Evolutionary conservation across 2,888 invertebrate species (phyloP), one percentile per base, ranked within the genome.

Genomic region (Clusia tigrina): DNA sequence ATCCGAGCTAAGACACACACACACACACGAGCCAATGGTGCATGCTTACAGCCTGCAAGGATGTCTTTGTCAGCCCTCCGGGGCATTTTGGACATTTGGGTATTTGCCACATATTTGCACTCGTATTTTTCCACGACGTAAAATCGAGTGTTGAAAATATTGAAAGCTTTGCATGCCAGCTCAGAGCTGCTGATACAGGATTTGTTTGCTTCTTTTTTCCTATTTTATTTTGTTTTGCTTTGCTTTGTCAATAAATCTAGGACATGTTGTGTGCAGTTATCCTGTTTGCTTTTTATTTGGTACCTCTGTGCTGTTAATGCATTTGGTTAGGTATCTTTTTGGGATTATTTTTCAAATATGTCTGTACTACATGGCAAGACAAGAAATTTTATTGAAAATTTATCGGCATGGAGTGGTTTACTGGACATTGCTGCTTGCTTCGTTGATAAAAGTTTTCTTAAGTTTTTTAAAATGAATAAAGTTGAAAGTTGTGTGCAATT

Each of bases 131-230:
- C 15, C 42, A 42, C n/a, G 42, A 10, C n/a, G n/a, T 2, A n/a
- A 42, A 15, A 3, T 15, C 9, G 42, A 15, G 42, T 48, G 48
- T 48, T 48, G 22, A 48, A 42, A 42, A 48, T 48, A 48, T 48
- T 18, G 18, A 48, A 22, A 48, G 48, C 48, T 48, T 22, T 48
- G 48, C 48, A 48, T 48, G 48, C 15, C 48, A 48, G 48, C 48
- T 22, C n/a, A 17, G 3, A 15, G 3, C n/a, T 42, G n/a, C 32
- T 42, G 42, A 15, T n/a, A n/a, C n/a, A 42, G 42, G 42, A 42
- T 42, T 42, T 32, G 32, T 32, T 32, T 32, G 6, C 32, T 32
- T 12, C 12, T 32, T 32, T 6, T 32, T 32, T 32, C 32, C 12
- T 32, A 12, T 6, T 32, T 32, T 32, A 32, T 32, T 32, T 32